Base-by-base conservation (phyloP, 2,888 invertebrate genomes). In the Beris chalybata region DNA sequence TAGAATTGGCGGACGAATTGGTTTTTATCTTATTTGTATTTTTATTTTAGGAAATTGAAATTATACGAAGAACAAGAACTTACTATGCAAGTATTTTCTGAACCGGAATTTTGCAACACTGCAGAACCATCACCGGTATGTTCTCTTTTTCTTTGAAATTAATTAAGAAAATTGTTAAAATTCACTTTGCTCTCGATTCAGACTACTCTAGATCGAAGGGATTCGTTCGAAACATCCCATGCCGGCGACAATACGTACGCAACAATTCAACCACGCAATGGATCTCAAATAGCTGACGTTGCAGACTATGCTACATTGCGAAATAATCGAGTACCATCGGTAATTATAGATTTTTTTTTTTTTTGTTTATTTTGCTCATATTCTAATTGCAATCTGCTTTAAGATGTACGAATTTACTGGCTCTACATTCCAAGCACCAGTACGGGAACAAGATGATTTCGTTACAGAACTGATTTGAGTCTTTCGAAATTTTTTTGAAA, bases 41-140 rank as follows among this genome's bases (percentile, higher is more conserved):
- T 22, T 58, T 38, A 70, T 76, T 76, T 3, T 71, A 90, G 89
- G 74, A 94, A 94, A 82, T 82, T 94, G 31, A 87, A 94, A 76
- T 86, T 93, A 0, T 95, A 95, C 73, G 94, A 95, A 79, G 94
- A 95, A 73, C 94, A 95, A 80, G 94, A 95, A 80, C 83, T 95
- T 65, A 94, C 93, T 38, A 95, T 95, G 95, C 93, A 94, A 79
- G 94, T 95, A 22, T 93, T 94, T 76, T 89, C 89, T 71, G 90
- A 91, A 75, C 87, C 89, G 11, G 90, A 90, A 78, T 78, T 67
- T 45, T 48, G 57, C n/a, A 65, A 31, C 29, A 65, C 57, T 30
- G n/a, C 77, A 15, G 79, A 79, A 70, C 65, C 70, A 57, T 74
- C 76, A n/a, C 78, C 78, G 48, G 79, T 76, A 72, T 38, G 43